Percentiles rank a stretch among this genome's conserved stretches.
These are phyloP conservation scores for Piscicola geometra DNA, from an alignment of 2,888 invertebrate species.

Conservation along the genomic window DNA sequence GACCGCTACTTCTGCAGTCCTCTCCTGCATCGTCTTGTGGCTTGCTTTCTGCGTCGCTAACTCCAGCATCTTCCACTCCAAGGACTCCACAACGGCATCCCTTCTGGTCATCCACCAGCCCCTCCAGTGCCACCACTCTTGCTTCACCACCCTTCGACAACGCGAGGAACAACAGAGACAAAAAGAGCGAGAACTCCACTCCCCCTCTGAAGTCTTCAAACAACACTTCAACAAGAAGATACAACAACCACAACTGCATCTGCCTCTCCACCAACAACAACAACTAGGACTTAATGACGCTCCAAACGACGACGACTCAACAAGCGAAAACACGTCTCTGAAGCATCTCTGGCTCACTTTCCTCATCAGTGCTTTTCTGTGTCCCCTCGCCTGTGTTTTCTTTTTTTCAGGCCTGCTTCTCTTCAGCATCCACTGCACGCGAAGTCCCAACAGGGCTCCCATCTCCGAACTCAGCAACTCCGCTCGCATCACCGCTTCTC, in stretches of 20 bases:
- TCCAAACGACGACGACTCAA: background rate
- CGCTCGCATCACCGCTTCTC: slow-evolving; percentile 9
- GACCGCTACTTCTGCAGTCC: slow-evolving; percentile 37
- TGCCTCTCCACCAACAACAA: background rate
- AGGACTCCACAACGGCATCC: slow-evolving; percentile 30
- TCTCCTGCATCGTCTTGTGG: slow-evolving; percentile 42
- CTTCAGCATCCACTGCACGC: slow-evolving; percentile 27
- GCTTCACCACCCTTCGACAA: slow-evolving; percentile 3
- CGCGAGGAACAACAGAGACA: background rate
- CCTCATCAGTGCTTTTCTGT: slow-evolving; percentile 42
- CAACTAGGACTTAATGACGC: background rate
- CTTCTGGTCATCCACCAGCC: slow-evolving; percentile 40
- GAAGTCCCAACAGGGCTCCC: slow-evolving; percentile 16
- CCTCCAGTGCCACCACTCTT: slow-evolving; percentile 38
- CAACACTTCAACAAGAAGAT: slow-evolving; percentile 22
- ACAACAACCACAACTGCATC: background rate
- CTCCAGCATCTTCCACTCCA: slow-evolving; percentile 39
- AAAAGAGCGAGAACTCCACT: background rate
- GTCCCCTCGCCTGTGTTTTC: slow-evolving; percentile 41
- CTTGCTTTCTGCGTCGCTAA: slow-evolving; percentile 40
- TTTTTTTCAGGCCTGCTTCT: slow-evolving; percentile 41
- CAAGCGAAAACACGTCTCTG: slow-evolving; percentile 27
- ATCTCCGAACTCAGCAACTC: slow-evolving; percentile 12
- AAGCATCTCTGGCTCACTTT: slow-evolving; percentile 43
- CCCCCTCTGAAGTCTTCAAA: slow-evolving; percentile 20